phyloP scores from a whole-genome alignment of 2,888 invertebrate genomes.

The Cenopis cana region DNA sequence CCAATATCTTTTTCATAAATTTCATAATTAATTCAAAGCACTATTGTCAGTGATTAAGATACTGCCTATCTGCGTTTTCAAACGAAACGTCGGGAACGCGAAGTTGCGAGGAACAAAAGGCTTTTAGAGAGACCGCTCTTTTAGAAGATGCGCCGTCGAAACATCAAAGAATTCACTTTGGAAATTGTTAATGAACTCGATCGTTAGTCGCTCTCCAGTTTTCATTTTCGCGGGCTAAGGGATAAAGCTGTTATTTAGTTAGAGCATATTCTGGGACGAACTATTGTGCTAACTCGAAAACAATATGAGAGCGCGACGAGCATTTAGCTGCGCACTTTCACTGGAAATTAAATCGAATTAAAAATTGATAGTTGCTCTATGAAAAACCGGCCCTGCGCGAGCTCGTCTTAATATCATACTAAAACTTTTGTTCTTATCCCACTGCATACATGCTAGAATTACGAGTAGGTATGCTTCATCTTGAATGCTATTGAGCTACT shows the following conservation, averaged over 20 bases:
- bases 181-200: slow-evolving; percentile 44
- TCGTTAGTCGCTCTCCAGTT: slow-evolving; percentile 24
- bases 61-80: slow-evolving; percentile 13
- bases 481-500: too few species aligned
- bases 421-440: too few species aligned
- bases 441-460: too few species aligned
- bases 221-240: slow-evolving; percentile 24
- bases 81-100: slow-evolving; percentile 17
- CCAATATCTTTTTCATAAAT: slow-evolving; percentile 9
- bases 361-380: too few species aligned
- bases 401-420: too few species aligned
- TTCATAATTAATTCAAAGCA: slow-evolving; percentile 19
- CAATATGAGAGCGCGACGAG: not conserved
- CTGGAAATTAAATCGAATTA: too few species aligned
- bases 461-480: too few species aligned
- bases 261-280: not conserved
- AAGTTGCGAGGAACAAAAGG: slow-evolving; percentile 33
- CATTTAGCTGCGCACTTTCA: not conserved
- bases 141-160: slow-evolving; percentile 33
- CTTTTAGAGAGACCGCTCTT: slow-evolving; percentile 35
- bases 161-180: slow-evolving; percentile 41
- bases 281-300: not conserved
- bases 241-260: slow-evolving; percentile 8
- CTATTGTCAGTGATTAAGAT: slow-evolving; percentile 3
- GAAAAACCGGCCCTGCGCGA: too few species aligned